Base-by-base conservation (phyloP, 2,797 vertebrate genomes). In the Diplodus puntazzo region DNA sequence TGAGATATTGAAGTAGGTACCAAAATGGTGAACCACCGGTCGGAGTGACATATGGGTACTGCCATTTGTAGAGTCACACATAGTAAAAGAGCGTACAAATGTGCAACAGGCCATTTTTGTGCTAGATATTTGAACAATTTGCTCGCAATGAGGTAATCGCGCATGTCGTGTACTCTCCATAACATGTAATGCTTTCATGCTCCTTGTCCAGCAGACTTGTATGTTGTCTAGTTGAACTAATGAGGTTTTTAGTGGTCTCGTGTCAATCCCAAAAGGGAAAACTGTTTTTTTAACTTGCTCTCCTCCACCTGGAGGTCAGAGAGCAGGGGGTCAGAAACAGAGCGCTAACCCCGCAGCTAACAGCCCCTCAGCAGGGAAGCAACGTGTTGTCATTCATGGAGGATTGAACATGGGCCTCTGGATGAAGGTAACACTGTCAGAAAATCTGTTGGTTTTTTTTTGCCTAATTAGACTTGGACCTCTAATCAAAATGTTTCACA, bases 241-340 rank as follows among this genome's bases (percentile, higher is more conserved):
- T 58, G 25, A 58, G 27, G 0, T 75, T 68, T 53, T 46, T 62
- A 30, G 27, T 71, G 50, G 69, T 23, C 5, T 3, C 10, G 12
- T 59, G 71, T 61, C 61, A 61, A 34, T 69, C 49, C 43, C 66
- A 59, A 39, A 60, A 65, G 27, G 49, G 46, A 61, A 52, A 46
- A 30, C 17, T 74, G 10, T 34, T 65, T 67, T 71, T 75, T 45
- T 72, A 52, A 75, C 42, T 42, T 10, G 25, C 45, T 49, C 73
- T 42, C 10, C 54, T 48, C 54, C 52, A 42, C 45, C 39, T n/a
- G 21, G 50, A 76, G 73, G 69, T 73, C 73, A 82, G 55, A 79
- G 59, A 66, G 64, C 76, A 65, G 43, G 54, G 52, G 52, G 49
- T 83, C 71, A 63, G 53, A 34, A 45, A 53, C 55, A 61, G 46